phyloP scores from a whole-genome alignment of 1,140 invertebrate genomes.

The Aphelinus atriplicis region DNA sequence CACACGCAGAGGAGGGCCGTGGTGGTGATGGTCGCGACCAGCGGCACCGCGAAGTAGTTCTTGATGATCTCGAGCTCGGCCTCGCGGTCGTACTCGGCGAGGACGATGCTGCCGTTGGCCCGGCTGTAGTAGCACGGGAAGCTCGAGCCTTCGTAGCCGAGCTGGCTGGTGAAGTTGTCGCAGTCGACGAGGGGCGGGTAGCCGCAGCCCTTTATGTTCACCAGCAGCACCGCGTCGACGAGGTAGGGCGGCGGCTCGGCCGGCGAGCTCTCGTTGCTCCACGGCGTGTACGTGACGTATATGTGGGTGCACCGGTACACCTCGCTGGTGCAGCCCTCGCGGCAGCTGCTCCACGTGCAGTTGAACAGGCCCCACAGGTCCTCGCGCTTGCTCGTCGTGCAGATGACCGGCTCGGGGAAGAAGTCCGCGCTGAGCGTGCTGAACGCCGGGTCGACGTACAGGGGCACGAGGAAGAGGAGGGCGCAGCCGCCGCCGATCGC shows the following conservation, averaged over 20 bases:
- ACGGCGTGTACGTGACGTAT: conserved; percentile 79
- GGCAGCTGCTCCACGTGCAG: conserved; percentile 86
- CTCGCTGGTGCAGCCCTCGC: conserved; percentile 87
- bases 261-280: conserved; percentile 48
- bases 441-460: conserved; percentile 91
- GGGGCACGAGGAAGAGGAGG: conserved; percentile 84
- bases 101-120: conserved; percentile 81
- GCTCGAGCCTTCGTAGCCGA: conserved; percentile 78
- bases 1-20: conserved; percentile 84
- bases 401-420: conserved; percentile 79
- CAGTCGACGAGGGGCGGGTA: conserved; percentile 88
- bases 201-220: conserved; percentile 89
- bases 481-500: conserved; percentile 84
- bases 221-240: conserved; percentile 75
- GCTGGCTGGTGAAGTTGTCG: conserved; percentile 80
- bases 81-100: conserved; percentile 81
- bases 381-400: conserved; percentile 79
- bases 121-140: conserved; percentile 88
- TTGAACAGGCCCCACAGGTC: conserved; percentile 81
- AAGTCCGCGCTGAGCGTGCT: conserved; percentile 87
- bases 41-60: conserved; percentile 82
- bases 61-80: conserved; percentile 82
- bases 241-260: conserved; percentile 12
- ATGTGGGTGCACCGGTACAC: conserved; percentile 87
- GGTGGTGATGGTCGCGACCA: conserved; percentile 83